phyloP scores from a whole-genome alignment of 2,113 vertebrate species.

The Albula goreensis region DNA sequence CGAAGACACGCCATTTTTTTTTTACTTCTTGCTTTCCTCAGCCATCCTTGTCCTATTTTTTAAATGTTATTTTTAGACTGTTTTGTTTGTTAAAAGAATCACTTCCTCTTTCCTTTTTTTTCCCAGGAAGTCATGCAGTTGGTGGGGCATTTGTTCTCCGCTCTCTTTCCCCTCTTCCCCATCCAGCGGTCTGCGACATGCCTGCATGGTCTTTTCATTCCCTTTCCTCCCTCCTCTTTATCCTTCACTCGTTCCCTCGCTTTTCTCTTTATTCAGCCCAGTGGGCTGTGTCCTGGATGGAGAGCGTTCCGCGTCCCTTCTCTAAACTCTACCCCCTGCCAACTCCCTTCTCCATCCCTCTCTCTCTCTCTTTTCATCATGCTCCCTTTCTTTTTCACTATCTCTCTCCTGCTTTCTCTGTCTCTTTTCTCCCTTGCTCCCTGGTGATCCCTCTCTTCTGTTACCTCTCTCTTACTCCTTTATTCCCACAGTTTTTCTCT shows the following conservation, averaged over 20 bases:
- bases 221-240: not conserved
- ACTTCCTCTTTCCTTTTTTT: constrained; percentile 14
- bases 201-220: constrained; percentile 34
- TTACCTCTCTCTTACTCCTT: no score
- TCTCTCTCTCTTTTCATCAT: not conserved
- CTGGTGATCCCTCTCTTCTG: no score
- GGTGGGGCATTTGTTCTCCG: constrained; percentile 60
- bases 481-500: no score
- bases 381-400: not conserved
- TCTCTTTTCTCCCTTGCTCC: not conserved
- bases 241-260: not conserved
- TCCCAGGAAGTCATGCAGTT: constrained; percentile 60
- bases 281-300: not conserved
- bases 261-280: not conserved
- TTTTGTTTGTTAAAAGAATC: not conserved
- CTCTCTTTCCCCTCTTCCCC: constrained; percentile 49
- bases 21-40: no score
- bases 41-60: not conserved
- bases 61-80: not conserved
- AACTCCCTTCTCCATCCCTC: constrained; percentile 4
- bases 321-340: not conserved
- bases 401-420: not conserved
- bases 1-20: no score
- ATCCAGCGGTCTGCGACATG: constrained; percentile 64
- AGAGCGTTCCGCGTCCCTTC: not conserved